Base-by-base conservation (phyloP, 2,888 invertebrate species). In the Operophtera brumata region DNA sequence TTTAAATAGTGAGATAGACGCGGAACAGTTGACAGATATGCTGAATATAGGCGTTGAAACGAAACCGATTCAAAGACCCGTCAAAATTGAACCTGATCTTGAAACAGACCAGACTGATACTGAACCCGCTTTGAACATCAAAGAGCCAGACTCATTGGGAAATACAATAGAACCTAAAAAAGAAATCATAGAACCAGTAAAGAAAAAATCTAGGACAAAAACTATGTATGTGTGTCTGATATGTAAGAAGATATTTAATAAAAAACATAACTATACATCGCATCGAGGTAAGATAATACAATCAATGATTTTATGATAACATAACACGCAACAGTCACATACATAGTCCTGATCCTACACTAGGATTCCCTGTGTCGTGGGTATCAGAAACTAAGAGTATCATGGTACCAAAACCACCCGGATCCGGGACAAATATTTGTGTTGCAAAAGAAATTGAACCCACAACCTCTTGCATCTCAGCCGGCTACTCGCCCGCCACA, bases 1-100 rank as follows among this genome's bases (percentile, higher is more conserved):
- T 70, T 74, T 90, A 11, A 84, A 85, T 51, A 87, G 86, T 65
- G 86, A 83, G 65, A 89, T 89, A 37, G 90, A 90, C 62, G 86
- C 90, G 0, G 86, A 80, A 50, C 85, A 87, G 59, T 59, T 90
- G 34, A 84, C 83, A 0, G 90, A 89, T 51, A 86, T 90, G 86
- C 65, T 90, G 30, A 90, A 90, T 59, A 86, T 89, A 42, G 87
- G 78, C 1, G 78, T 46, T 13, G 52, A 50, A 39, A 37, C 11
- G 5, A 52, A 52, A 44, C 14, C 40, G 1, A 39, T 47, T 6
- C 41, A 34, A 11, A 47, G 12, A 5, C 32, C 30, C 5, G 4
- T 36, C 12, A 39, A 20, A 11, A 36, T 8, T 32, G 43, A 44
- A 20, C 6, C 10, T 39, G n/a, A 12, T 12, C 13, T 36, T 6